A percentile compares a stretch with the other conserved stretches of the same genome.
phyloP scores from a whole-genome alignment of 2,888 invertebrate species.

The Synergus itoensis region DNA sequence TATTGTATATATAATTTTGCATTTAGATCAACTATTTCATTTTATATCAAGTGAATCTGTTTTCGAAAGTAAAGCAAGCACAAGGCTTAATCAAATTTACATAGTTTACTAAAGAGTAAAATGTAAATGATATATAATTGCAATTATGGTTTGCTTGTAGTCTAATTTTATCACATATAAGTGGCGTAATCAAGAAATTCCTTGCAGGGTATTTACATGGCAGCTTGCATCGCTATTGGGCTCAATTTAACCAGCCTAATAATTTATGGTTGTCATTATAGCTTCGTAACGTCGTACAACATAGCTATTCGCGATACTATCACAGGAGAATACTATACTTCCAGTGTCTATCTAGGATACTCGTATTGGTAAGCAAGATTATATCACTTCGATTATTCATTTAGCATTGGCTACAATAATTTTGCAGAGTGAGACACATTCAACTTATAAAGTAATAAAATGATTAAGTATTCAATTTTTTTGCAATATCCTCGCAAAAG shows the following conservation, averaged over 20 bases:
- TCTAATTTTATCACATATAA: slow-evolving; percentile 20
- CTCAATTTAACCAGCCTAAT: slow-evolving; percentile 54
- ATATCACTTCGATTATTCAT: slow-evolving; percentile 29
- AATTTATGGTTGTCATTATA: slow-evolving; percentile 56
- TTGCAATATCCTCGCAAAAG: no score
- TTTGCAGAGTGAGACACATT: background rate
- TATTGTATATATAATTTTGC: no score
- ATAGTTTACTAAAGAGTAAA: background rate
- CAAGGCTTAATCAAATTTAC: background rate
- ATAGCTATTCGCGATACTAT: slow-evolving; percentile 61
- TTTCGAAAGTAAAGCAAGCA: background rate
- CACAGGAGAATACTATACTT: slow-evolving; percentile 58
- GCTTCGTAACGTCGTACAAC: slow-evolving; percentile 52
- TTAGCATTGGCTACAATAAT: slow-evolving; percentile 24
- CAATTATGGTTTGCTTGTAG: slow-evolving; percentile 19
- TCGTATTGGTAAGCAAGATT: slow-evolving; percentile 58
- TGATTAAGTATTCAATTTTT: no score
- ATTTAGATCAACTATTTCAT: background rate
- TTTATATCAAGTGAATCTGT: background rate
- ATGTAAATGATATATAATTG: slow-evolving; percentile 9
- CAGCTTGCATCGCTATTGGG: slow-evolving; percentile 50
- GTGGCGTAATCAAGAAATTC: slow-evolving; percentile 41
- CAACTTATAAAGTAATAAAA: background rate
- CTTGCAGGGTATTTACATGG: slow-evolving; percentile 57
- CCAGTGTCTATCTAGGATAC: slow-evolving; percentile 53